phyloP scores from a whole-genome alignment of 1,140 invertebrate genomes.

The Listronotus oregonensis region DNA sequence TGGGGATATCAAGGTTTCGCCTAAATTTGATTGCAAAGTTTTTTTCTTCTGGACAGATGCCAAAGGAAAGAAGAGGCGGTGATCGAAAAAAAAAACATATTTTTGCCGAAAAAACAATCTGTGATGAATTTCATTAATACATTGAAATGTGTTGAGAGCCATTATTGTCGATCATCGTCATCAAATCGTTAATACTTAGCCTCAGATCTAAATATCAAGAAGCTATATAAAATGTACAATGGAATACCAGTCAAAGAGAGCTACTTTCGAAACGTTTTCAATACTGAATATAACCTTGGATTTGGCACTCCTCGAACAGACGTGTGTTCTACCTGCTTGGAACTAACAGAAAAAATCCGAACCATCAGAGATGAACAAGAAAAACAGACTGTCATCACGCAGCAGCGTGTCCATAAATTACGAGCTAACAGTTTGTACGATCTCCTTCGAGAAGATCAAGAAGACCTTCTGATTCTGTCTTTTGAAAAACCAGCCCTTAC shows the following conservation, averaged over 20 bases:
- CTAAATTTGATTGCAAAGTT: no score
- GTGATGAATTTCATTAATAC: slow-evolving; percentile 5
- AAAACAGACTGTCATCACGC: background rate
- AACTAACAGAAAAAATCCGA: background rate
- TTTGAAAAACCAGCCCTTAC: slow-evolving; percentile 11
- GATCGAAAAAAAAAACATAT: slow-evolving; percentile 1
- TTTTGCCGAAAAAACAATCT: slow-evolving; percentile 1
- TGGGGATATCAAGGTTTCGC: no score
- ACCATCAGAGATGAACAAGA: background rate
- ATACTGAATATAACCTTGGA: no score
- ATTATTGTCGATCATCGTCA: slow-evolving; percentile 12
- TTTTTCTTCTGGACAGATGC: no score
- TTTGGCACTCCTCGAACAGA: no score
- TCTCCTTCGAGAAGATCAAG: slow-evolving; percentile 6
- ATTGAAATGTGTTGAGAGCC: slow-evolving; percentile 3
- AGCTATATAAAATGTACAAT: background rate
- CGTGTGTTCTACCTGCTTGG: no score
- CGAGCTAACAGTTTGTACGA: background rate
- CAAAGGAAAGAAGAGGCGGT: no score
- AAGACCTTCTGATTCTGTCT: background rate
- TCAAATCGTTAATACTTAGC: background rate
- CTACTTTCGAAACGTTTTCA: no score
- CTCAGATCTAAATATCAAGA: slow-evolving; percentile 8
- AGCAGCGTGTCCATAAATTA: slow-evolving; percentile 8
- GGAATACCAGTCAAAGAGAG: slow-evolving; percentile 1